Base-by-base conservation (phyloP, 2,888 invertebrate species). In the Ametastegia equiseti region DNA sequence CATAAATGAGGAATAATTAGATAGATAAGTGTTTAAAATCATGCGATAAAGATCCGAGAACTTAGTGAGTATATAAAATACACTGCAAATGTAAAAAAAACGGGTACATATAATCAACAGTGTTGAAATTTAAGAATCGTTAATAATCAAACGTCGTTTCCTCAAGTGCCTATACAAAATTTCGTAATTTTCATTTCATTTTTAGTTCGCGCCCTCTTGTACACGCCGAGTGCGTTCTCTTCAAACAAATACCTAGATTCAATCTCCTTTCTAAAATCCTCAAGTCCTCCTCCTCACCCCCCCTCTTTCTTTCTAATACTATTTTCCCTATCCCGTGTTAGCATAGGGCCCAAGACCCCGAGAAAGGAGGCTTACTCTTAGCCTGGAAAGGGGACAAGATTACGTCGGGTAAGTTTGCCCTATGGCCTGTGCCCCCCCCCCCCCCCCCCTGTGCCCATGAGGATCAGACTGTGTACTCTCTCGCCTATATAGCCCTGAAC, bases 261-360 rank as follows among this genome's bases (percentile, higher is more conserved):
- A 67, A 39, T 67, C 39, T 67, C 36, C 39, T 39, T 19, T 39
- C 7, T 11, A 5, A 30, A 60, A n/a, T n/a, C n/a, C n/a, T n/a
- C n/a, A 60, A 60, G 1, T n/a, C 67, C 36, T 9, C 39, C 9
- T 5, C 36, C 6, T 67, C 1, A 19, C 39, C 7, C 23, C 19
- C 39, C 9, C 39, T 23, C 5, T 23, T 57, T 57, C n/a, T 27
- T 36, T 27, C 23, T 45, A 39, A 36, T 67, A 27, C 69, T 71
- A 13, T 71, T 71, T 47, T 47, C 47, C 27, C 6, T 42, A 27
- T 71, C 33, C 45, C 77, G 69, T 86, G 86, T 87, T 87, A 69
- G 87, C 84, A 85, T 85, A 87, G 87, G 85, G 69, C 80, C 47
- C 81, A 13, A 27, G n/a, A 45, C 45, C 45, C 23, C 27, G 11